These are phyloP conservation scores for Tarsius wallacei DNA, from an alignment of 2,797 vertebrate species.

Conservation along the genomic window DNA sequence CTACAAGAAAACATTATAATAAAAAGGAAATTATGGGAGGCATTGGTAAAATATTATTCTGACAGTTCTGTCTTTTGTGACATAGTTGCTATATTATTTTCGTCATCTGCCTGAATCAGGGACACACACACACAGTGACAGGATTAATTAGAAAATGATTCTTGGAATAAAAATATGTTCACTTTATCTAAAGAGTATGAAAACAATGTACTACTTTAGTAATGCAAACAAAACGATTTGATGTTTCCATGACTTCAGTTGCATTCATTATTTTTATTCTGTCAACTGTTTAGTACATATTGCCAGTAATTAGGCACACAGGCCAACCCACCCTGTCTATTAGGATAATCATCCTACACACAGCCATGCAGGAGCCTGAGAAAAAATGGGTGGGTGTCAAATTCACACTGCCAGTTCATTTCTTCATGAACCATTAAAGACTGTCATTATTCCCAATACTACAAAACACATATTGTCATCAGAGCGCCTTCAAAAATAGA, in stretches of 20 bases:
- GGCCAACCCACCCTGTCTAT: constrained; percentile 71
- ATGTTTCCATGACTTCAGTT: constrained; percentile 63
- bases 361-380: constrained; percentile 16
- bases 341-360: constrained; percentile 61
- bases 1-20: neutral
- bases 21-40: neutral
- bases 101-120: neutral
- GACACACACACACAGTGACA: neutral
- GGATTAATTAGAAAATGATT: neutral
- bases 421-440: constrained; percentile 38
- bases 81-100: neutral
- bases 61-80: neutral
- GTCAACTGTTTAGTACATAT: constrained; percentile 67
- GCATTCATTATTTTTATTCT: constrained; percentile 75
- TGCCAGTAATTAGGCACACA: constrained; percentile 36
- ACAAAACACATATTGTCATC: neutral
- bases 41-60: neutral
- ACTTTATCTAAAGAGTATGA: constrained; percentile 47
- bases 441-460: constrained; percentile 5
- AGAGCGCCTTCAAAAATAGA: constrained; percentile 20
- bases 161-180: neutral
- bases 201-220: constrained; percentile 56
- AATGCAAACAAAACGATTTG: constrained; percentile 63
- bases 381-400: constrained; percentile 22
- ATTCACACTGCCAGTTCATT: neutral